A percentile compares a stretch with the other conserved stretches of the same genome.
These are phyloP conservation scores for Ctenosaura bakeri DNA, from an alignment of 2,797 vertebrate genomes.

Conservation along the genomic window DNA sequence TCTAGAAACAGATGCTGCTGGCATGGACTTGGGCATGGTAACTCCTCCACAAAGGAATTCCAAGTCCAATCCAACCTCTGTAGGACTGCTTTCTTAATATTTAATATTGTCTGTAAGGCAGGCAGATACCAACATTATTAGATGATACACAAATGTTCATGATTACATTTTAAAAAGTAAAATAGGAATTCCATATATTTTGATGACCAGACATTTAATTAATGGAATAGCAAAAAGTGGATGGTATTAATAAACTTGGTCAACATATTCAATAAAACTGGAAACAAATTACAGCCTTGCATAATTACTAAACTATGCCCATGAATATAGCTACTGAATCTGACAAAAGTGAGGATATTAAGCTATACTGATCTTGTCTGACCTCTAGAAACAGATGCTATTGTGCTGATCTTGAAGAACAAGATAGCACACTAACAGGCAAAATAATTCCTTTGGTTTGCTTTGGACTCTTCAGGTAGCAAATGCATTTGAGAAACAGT, in stretches of 20 bases:
- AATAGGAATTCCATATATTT: not conserved
- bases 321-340: not conserved
- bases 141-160: not conserved
- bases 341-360: not conserved
- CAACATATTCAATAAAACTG: not conserved
- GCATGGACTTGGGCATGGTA: not conserved
- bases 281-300: not conserved
- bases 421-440: not conserved
- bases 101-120: not conserved
- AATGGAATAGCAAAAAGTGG: not conserved
- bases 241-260: not conserved
- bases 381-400: slow-evolving; percentile 1
- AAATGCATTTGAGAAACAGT: not conserved
- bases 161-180: not conserved
- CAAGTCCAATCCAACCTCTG: not conserved
- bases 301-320: not conserved
- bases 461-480: not conserved
- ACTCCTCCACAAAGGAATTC: not conserved
- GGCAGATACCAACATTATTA: not conserved
- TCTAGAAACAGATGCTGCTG: no score
- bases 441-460: not conserved
- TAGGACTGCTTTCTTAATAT: not conserved
- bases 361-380: not conserved
- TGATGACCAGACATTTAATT: not conserved
- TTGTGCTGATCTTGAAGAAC: not conserved